phyloP scores from a whole-genome alignment of 2,888 invertebrate genomes.

The Coenonympha arcania region DNA sequence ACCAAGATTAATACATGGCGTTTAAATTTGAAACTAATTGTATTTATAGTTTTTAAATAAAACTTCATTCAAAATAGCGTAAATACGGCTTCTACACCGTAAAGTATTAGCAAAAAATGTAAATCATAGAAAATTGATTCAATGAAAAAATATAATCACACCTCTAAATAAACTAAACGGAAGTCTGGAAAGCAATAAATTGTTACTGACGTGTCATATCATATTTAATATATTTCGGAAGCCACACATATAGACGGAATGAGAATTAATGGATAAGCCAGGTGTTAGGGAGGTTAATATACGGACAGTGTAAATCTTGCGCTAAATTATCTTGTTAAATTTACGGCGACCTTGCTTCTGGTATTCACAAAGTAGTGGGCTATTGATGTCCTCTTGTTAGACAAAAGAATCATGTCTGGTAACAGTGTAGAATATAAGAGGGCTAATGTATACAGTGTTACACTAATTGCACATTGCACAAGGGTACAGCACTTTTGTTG shows the following conservation, averaged over 20 bases:
- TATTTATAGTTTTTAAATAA: no score
- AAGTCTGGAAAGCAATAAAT: background rate
- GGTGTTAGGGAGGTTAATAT: slow-evolving; percentile 14
- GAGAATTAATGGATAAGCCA: slow-evolving; percentile 14
- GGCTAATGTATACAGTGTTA: no score
- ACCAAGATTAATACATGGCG: no score
- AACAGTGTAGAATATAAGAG: no score
- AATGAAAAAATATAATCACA: no score
- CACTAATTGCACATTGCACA: no score
- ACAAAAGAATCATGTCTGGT: background rate
- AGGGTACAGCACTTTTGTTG: no score
- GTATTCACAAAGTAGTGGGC: background rate
- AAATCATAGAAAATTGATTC: no score
- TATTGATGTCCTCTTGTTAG: background rate
- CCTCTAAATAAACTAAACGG: background rate
- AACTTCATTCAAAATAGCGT: no score
- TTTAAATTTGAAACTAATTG: no score
- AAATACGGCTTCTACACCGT: no score
- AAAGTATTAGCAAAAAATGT: no score
- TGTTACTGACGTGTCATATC: slow-evolving; percentile 4
- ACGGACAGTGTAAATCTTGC: slow-evolving; percentile 11
- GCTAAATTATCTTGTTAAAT: slow-evolving; percentile 11
- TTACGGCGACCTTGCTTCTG: background rate
- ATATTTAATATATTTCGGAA: slow-evolving; percentile 11
- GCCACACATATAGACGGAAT: slow-evolving; percentile 8